phyloP scores from a whole-genome alignment of 2,888 invertebrate genomes.

The Rhagonycha fulva region DNA sequence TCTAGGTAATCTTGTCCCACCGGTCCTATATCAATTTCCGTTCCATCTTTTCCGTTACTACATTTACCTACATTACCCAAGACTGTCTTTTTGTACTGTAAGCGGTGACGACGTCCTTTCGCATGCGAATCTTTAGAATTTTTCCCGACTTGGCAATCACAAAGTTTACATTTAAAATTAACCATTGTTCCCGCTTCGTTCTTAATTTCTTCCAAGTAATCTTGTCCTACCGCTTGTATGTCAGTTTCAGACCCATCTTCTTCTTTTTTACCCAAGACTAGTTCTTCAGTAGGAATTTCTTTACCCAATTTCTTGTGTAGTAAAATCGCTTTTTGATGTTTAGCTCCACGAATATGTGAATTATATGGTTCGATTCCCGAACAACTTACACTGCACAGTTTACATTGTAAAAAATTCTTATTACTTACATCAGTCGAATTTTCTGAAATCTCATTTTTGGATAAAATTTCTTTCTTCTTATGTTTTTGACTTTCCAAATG shows the following conservation, averaged over 20 bases:
- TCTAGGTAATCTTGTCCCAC: constrained; percentile 97
- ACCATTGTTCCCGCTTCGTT: constrained; percentile 89
- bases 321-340: constrained; percentile 97
- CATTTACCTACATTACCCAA: too few species aligned
- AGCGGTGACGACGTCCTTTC: constrained; percentile 94
- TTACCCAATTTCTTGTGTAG: constrained; percentile 96
- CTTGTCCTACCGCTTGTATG: constrained; percentile 91
- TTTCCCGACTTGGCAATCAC: constrained; percentile 98
- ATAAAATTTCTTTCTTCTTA: constrained; percentile 94
- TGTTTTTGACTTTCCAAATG: constrained; percentile 99
- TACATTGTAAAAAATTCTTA: constrained; percentile 82
- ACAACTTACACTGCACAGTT: constrained; percentile 97
- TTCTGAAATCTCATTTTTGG: constrained; percentile 71
- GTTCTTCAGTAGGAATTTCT: constrained; percentile 94
- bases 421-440: constrained; percentile 61
- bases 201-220: constrained; percentile 96
- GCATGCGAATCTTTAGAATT: constrained; percentile 99
- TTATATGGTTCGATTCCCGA: constrained; percentile 98
- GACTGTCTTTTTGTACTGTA: constrained; percentile 96
- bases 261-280: constrained; percentile 69
- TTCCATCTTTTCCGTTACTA: constrained; percentile 58
- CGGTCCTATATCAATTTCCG: constrained; percentile 84
- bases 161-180: constrained; percentile 96
- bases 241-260: constrained; percentile 71
- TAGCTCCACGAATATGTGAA: constrained; percentile 95